Conservation (phyloP, 1,140 invertebrate species). For the Elysia chlorotica region DNA sequence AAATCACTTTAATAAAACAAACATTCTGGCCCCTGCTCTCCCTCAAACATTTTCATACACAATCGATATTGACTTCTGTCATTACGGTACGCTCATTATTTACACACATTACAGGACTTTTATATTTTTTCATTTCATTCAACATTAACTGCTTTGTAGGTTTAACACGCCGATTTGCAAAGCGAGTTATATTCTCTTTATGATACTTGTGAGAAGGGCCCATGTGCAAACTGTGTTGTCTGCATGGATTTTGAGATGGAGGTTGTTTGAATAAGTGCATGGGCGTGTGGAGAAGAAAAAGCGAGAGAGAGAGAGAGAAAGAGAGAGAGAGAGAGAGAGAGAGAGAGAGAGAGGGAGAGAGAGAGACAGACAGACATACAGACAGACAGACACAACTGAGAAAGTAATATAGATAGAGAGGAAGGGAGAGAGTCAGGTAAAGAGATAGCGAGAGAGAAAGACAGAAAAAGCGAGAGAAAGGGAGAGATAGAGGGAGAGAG, state of each 20-base stretch:
- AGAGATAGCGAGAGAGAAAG: not conserved
- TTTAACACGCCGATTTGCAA: too few species aligned
- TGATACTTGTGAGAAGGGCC: too few species aligned
- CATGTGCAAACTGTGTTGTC: not conserved
- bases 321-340: constrained; percentile 2
- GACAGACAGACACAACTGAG: not conserved
- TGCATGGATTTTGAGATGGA: not conserved
- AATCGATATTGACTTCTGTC: too few species aligned
- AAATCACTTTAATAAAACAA: too few species aligned
- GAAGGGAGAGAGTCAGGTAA: not conserved
- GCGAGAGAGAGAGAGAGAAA: not conserved
- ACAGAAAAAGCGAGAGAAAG: not conserved
- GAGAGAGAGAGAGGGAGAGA: not conserved
- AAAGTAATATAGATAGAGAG: not conserved
- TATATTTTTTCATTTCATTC: too few species aligned
- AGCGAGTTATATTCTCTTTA: too few species aligned
- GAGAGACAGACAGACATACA: not conserved
- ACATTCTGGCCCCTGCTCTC: too few species aligned
- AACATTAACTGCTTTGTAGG: too few species aligned
- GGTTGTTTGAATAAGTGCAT: not conserved
- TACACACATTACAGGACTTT: too few species aligned
- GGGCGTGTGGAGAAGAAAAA: not conserved
- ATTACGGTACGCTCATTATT: too few species aligned
- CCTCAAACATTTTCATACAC: too few species aligned
- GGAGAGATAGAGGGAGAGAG: too few species aligned